Conservation (phyloP, 2,113 vertebrate genomes). For the Sturnus vulgaris region DNA sequence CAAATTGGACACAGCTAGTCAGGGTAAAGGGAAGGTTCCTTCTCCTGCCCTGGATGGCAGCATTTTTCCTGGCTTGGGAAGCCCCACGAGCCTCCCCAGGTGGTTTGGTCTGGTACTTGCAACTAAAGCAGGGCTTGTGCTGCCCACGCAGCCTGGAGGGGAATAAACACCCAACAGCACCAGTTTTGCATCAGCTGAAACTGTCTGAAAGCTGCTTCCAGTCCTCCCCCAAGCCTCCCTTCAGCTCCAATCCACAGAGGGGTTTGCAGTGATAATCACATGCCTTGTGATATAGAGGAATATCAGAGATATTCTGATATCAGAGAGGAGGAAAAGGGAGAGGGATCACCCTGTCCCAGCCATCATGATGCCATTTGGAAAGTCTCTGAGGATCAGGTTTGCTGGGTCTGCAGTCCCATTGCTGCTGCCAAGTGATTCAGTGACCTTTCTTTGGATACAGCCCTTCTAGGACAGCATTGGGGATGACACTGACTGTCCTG, state of each 20-base stretch:
- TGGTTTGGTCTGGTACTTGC: not conserved
- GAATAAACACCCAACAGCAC: not conserved
- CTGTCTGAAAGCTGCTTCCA: not conserved
- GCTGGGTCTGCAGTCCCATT: not conserved
- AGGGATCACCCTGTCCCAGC: not conserved
- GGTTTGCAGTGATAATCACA: not conserved
- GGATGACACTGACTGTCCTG: not conserved
- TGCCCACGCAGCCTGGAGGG: not conserved
- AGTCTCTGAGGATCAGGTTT: not conserved
- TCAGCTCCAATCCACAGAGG: not conserved
- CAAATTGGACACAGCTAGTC: not conserved
- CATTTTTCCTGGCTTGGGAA: not conserved
- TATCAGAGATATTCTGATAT: not conserved
- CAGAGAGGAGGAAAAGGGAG: not conserved
- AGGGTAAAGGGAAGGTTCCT: not conserved
- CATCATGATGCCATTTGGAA: not conserved
- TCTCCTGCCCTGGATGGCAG: not conserved
- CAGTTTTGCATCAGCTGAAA: not conserved
- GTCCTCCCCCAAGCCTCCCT: not conserved
- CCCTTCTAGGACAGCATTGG: not conserved
- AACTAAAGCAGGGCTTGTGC: not conserved
- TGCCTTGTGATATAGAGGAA: not conserved
- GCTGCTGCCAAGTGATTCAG: not conserved
- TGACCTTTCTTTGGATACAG: not conserved
- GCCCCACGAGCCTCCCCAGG: slow-evolving; percentile 13